Evolutionary conservation across 2,888 invertebrate genomes (phyloP).

Genomic region (Linhomoeus sp.): DNA sequence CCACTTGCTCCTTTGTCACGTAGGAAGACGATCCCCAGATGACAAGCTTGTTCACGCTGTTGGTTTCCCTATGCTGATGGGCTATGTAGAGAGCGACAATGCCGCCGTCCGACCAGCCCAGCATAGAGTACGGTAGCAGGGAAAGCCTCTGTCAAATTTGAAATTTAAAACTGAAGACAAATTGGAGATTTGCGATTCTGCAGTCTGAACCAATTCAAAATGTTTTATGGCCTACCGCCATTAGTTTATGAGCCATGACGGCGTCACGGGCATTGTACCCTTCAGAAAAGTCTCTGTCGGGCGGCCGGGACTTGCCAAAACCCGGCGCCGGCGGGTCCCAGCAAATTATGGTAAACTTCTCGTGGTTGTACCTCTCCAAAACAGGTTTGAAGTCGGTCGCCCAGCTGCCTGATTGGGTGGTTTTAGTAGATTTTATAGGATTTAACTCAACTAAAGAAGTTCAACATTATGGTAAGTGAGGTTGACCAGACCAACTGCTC

Average conservation of each 20-base stretch:
- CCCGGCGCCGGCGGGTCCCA: conserved; percentile 62
- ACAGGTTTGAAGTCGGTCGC: conserved; percentile 59
- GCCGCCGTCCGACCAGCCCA: conserved; percentile 81
- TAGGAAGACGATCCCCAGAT: conserved; percentile 59
- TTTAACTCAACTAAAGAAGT: too few relatives aligned
- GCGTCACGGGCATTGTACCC: conserved; percentile 59
- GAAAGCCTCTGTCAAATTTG: conserved; percentile 38
- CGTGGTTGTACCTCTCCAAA: conserved; percentile 35
- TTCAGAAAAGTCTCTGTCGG: conserved; percentile 45
- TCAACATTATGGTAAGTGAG: too few relatives aligned
- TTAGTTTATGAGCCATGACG: conserved; percentile 44
- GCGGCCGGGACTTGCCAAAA: conserved; percentile 62
- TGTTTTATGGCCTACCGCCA: conserved; percentile 49
- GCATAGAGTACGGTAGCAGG: conserved; percentile 46
- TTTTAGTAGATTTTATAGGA: too few relatives aligned
- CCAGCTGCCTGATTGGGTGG: conserved; percentile 43
- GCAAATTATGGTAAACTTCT: conserved; percentile 25
- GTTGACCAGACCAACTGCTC: conserved; percentile 50
- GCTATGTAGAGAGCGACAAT: conserved; percentile 55
- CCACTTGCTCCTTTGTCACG: conserved; percentile 46
- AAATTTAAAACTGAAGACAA: too few relatives aligned
- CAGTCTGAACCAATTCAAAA: background rate
- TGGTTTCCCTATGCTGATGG: conserved; percentile 30
- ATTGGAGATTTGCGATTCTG: background rate
- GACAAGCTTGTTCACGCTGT: conserved; percentile 47